Base-by-base conservation (phyloP, 2,113 vertebrate genomes). In the Chrysochloris asiatica region DNA sequence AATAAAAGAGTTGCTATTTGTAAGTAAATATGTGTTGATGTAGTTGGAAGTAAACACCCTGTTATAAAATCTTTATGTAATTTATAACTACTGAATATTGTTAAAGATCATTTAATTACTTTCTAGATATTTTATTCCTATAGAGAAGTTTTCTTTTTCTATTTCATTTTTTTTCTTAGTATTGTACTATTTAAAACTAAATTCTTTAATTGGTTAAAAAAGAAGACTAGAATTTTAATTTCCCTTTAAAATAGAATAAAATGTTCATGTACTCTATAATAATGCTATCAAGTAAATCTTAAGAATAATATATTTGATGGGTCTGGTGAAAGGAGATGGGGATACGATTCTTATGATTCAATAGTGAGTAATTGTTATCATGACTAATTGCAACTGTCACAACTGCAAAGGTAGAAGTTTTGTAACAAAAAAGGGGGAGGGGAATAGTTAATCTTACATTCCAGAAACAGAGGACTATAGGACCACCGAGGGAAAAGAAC, bases 221-320 rank as follows among this genome's bases (percentile, higher is more conserved):
- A n/a, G n/a, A 45, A 61, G 10, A 65, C 24, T 76, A 36, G 59
- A 87, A 73, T 65, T 90, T 67, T 76, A 0, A 56, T 92, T 94
- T 95, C 47, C 72, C 84, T 94, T 91, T 83, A 92, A 94, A 91
- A 67, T 48, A 80, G n/a, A 94, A 86, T 90, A 81, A 93, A 92
- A 78, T 72, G 45, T 47, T 59, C 9, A 1, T 63, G 13, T 86
- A 33, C 69, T 61, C 54, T 45, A 16, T 67, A 89, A 86, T 86
- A 21, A 12, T 93, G 65, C 52, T 84, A 89, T 93, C 83, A 81
- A 81, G 12, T 54, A 90, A 81, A 77, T 77, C 81, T 92, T 72
- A 78, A 83, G 52, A 82, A 67, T 86, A 93, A 92, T 92, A 83
- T 92, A 93, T 72, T 92, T n/a, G n/a, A n/a, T n/a, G n/a, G n/a